Base-by-base conservation (phyloP, 2,113 vertebrate species). In the Pelobates fuscus region DNA sequence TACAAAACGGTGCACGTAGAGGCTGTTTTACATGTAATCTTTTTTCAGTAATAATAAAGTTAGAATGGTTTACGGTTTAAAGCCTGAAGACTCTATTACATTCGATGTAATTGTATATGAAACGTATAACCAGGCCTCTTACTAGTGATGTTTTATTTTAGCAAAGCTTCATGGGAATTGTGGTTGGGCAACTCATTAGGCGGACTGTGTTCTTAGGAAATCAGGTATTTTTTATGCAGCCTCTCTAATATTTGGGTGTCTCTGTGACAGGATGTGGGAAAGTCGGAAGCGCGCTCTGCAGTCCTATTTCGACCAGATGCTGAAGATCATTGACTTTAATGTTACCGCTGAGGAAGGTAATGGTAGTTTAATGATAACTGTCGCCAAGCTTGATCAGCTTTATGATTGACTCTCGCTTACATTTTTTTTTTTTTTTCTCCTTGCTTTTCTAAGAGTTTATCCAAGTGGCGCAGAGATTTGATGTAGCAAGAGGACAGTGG, bases 401-500 rank as follows among this genome's bases (percentile, higher is more conserved):
- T 37, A 37, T 37, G 32, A 10, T 37, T 37, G 0, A 10, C 32
- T 37, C 58, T 60, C 17, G 5, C 58, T 60, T 3, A 18, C 26
- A n/a, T n/a, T 60, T 2, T 12, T 49, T 49, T 49, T 49, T 49
- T 14, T 49, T 18, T 49, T 17, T 3, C 44, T 1, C 44, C 17
- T 14, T 1, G 12, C 17, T 18, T 49, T 14, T 49, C 52, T 74
- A 81, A 94, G 92, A 88, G 30, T 81, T 83, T 1, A 69, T 90
- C 1, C 85, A 85, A 11, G 77, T 93, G 0, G 82, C 84, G 49
- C 84, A 52, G 23, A 82, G 80, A 81, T 85, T 92, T 0, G 93
- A 95, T 82, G 71, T 18, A 0, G 79, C 78, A 0, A 86, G 92
- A 68, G 90, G 82, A 78, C 82, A 67, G 25, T 95, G 91, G 89